Conservation (phyloP, 1,140 invertebrate species). For the Monochamus saltuarius region DNA sequence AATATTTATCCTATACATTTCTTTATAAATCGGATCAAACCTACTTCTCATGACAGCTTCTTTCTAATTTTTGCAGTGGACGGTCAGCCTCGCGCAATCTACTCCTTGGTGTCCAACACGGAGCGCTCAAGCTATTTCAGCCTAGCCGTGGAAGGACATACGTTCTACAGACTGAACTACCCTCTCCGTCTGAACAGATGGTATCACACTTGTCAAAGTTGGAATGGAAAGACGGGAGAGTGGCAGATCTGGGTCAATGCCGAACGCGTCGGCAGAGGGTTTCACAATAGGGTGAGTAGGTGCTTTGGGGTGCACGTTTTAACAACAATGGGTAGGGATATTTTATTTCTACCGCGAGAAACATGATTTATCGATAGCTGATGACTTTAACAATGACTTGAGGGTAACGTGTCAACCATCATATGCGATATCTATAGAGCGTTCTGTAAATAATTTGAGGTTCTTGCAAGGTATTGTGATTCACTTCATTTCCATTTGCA, state of each 20-base stretch:
- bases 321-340: no score
- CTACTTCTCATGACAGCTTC: not conserved
- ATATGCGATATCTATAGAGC: no score
- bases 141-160: conserved; percentile 75
- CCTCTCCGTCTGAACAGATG: conserved; percentile 75
- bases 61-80: conserved; percentile 56
- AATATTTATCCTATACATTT: no score
- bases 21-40: no score
- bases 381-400: no score
- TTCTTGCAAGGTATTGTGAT: no score
- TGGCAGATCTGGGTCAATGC: conserved; percentile 86
- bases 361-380: no score
- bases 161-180: conserved; percentile 79
- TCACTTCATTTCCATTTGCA: no score
- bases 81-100: conserved; percentile 69
- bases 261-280: conserved; percentile 77
- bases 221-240: conserved; percentile 82
- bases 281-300: conserved; percentile 75
- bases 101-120: conserved; percentile 76
- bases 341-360: no score
- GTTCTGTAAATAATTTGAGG: no score
- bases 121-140: conserved; percentile 77
- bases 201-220: conserved; percentile 83
- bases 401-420: no score
- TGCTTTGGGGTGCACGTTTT: not conserved